Percentiles rank a stretch among this genome's conserved stretches.
These are phyloP conservation scores for Chanos chanos DNA, from an alignment of 2,797 vertebrate species.

Conservation along the genomic window DNA sequence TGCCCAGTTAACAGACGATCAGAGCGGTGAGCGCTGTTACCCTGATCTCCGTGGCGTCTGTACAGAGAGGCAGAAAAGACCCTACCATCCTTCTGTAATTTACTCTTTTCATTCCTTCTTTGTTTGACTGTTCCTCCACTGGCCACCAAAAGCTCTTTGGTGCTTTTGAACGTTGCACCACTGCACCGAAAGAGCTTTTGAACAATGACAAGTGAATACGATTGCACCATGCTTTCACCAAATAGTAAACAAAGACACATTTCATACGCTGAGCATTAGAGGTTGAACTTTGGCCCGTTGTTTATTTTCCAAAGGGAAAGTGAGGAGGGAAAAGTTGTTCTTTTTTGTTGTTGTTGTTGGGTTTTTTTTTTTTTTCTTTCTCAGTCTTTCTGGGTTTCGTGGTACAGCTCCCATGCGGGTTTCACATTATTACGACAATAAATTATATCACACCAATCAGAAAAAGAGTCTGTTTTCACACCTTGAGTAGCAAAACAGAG, in stretches of 20 bases:
- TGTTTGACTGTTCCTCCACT: constrained; percentile 21
- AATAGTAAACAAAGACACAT: constrained; percentile 34
- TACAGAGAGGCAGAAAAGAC: too few species aligned
- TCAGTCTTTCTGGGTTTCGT: constrained; percentile 18
- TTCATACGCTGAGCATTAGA: constrained; percentile 10
- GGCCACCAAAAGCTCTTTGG: too few species aligned
- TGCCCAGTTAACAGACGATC: too few species aligned
- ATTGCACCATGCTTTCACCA: constrained; percentile 20
- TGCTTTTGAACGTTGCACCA: too few species aligned
- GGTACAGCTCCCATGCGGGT: constrained; percentile 25
- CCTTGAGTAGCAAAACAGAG: constrained; percentile 41
- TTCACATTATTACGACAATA: constrained; percentile 50
- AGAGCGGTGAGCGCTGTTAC: too few species aligned
- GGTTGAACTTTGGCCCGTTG: constrained; percentile 22
- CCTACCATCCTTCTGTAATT: too few species aligned
- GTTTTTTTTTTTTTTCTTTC: background rate
- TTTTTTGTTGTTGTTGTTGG: too few species aligned
- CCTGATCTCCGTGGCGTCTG: too few species aligned
- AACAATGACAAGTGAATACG: constrained; percentile 6
- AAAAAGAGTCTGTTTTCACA: constrained; percentile 35
- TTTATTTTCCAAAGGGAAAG: constrained; percentile 34
- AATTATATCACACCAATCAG: constrained; percentile 38
- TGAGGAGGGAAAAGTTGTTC: constrained; percentile 23
- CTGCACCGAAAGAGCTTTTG: constrained; percentile 5
- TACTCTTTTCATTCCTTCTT: too few species aligned